phyloP scores from a whole-genome alignment of 2,113 vertebrate genomes.

The Atractosteus spatula region DNA sequence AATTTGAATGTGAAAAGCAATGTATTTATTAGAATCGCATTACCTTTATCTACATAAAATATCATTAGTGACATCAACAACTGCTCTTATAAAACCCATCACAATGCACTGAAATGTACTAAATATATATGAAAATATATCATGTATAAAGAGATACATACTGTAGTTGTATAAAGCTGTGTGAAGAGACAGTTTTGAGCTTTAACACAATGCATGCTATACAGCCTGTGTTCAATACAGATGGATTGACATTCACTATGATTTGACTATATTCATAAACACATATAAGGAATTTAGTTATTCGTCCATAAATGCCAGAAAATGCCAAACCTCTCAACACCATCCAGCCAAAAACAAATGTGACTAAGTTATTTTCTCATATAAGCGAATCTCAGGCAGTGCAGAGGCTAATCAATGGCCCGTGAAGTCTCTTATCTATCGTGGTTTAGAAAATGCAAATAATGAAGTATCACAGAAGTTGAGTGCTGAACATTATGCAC shows the following conservation, averaged over 20 bases:
- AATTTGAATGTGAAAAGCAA: conserved; percentile 28
- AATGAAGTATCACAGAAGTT: conserved; percentile 13
- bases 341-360: conserved; percentile 59
- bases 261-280: conserved; percentile 58
- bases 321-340: conserved; percentile 71
- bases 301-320: conserved; percentile 64
- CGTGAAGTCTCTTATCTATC: conserved; percentile 33
- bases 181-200: background rate
- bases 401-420: conserved; percentile 55
- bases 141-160: too few species aligned
- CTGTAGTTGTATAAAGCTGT: too few species aligned
- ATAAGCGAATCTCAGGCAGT: conserved; percentile 60
- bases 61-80: too few species aligned
- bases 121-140: too few species aligned
- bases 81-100: too few species aligned
- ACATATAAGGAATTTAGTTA: conserved; percentile 66
- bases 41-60: background rate
- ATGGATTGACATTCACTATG: background rate
- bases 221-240: background rate
- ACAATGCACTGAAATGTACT: too few species aligned
- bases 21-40: conserved; percentile 23
- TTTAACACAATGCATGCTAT: background rate
- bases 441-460: conserved; percentile 31
- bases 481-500: background rate
- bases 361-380: conserved; percentile 39